Evolutionary conservation across 2,113 vertebrate species (phyloP), one percentile per base, ranked within the genome.

Genomic region (Strigops habroptila): DNA sequence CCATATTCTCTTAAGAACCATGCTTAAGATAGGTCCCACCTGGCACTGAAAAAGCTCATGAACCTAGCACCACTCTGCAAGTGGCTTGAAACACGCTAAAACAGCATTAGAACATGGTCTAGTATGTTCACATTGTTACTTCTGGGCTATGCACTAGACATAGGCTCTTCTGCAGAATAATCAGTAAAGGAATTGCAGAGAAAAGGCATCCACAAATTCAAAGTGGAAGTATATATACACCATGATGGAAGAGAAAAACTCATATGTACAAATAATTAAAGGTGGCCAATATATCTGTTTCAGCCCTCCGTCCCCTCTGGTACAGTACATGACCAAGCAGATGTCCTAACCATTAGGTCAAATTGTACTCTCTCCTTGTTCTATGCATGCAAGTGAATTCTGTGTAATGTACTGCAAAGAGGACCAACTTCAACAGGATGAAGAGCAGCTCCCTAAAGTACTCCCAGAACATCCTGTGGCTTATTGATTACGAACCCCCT

Each of bases 401-500:
- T 33, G 22, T 44, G 7, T 9, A 23, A 39, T 1, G 6, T 4
- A 55, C 52, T 52, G 35, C 44, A 62, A 69, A 76, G 70, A 79
- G 28, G 30, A 89, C 46, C 14, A 64, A 76, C n/a, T 88, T 79
- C 48, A 90, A 59, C 18, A 25, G 59, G 71, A 83, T 73, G 90
- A 81, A 82, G n/a, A 93, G 27, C 28, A 83, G 30, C n/a, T 83
- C 90, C 85, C 46, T 53, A 77, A 88, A 95, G 91, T 43, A 81
- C 10, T 78, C 46, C 27, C 49, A 80, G 88, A 90, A 90, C n/a
- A 63, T 73, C 86, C 86, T 46, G 86, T 41, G 82, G 90, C 31
- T 65, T 65, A 64, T 9, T 75, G 68, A 76, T 91, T 85, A 60
- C 9, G 21, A 81, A 85, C 48, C 23, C 27, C 39, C 60, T 22